phyloP scores from a whole-genome alignment of 2,888 invertebrate genomes.

The Lordiphosa fenestrarum region DNA sequence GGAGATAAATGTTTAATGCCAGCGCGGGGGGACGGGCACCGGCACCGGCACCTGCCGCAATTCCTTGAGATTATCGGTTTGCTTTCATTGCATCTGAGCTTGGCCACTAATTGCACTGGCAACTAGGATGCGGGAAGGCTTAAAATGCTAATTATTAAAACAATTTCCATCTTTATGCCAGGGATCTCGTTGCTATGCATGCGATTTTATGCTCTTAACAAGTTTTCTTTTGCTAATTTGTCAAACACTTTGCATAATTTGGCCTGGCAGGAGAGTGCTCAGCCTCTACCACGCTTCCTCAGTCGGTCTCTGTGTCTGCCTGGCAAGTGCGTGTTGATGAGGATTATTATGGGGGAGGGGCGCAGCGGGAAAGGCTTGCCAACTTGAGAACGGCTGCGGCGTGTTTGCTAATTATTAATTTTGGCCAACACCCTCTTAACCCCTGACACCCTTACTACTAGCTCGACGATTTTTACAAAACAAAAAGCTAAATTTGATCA shows the following conservation, averaged over 20 bases:
- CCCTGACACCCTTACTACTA: too few relatives aligned
- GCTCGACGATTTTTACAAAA: too few relatives aligned
- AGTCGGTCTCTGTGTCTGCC: neutral
- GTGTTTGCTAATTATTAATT: conserved; percentile 10
- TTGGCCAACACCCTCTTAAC: neutral
- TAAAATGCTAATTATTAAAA: conserved; percentile 68
- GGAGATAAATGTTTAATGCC: conserved; percentile 50
- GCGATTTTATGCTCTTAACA: conserved; percentile 70
- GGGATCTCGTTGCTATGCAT: conserved; percentile 68
- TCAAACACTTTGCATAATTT: conserved; percentile 76
- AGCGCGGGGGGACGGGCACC: conserved; percentile 9
- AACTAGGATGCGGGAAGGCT: conserved; percentile 19
- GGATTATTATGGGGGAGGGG: conserved; percentile 4
- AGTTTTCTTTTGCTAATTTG: conserved; percentile 73
- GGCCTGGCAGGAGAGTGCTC: conserved; percentile 30
- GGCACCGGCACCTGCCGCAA: neutral
- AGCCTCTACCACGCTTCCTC: neutral
- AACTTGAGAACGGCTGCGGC: conserved; percentile 2
- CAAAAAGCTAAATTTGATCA: too few relatives aligned
- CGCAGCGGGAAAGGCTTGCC: neutral
- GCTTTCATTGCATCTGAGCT: neutral
- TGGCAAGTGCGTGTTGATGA: conserved; percentile 9
- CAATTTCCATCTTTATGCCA: conserved; percentile 56
- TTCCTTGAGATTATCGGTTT: conserved; percentile 1
- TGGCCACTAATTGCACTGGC: conserved; percentile 7